Conservation (phyloP, 2,113 vertebrate species). For the Dasyornis broadbenti region DNA sequence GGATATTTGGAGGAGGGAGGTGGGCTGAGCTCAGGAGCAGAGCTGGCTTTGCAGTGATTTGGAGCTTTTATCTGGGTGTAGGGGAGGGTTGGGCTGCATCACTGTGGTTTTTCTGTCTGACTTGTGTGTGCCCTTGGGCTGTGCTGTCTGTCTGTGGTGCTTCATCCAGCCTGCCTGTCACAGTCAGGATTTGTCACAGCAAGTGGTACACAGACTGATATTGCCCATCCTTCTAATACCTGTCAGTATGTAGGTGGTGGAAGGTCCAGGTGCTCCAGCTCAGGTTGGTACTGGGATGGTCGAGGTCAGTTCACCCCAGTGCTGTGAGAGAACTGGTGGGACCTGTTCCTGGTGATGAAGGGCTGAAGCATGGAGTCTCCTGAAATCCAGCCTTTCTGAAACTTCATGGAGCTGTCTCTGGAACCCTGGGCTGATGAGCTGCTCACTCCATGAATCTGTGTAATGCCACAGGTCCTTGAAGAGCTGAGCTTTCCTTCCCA, state of each 20-base stretch:
- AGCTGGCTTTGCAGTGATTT: background rate
- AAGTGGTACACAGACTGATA: background rate
- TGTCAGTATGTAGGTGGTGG: background rate
- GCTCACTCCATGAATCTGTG: background rate
- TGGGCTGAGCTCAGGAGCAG: constrained; percentile 33
- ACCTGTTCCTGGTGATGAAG: background rate
- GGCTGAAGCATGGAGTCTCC: background rate
- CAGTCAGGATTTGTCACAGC: background rate
- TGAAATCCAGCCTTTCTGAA: background rate
- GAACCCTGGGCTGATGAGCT: background rate
- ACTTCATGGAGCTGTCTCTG: background rate
- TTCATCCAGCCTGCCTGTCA: background rate
- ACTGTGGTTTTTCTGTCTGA: background rate
- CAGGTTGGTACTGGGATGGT: background rate
- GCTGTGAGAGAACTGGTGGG: background rate
- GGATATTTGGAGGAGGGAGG: constrained; percentile 25
- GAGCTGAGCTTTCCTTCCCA: background rate
- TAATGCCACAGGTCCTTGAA: background rate
- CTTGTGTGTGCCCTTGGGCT: background rate
- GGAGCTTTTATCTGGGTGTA: background rate
- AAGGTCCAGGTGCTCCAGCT: background rate
- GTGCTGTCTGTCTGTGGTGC: background rate
- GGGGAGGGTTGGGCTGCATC: background rate
- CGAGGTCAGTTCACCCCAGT: background rate
- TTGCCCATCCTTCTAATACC: background rate